phyloP scores from a whole-genome alignment of 2,888 invertebrate species.

The Lamproptera curius region DNA sequence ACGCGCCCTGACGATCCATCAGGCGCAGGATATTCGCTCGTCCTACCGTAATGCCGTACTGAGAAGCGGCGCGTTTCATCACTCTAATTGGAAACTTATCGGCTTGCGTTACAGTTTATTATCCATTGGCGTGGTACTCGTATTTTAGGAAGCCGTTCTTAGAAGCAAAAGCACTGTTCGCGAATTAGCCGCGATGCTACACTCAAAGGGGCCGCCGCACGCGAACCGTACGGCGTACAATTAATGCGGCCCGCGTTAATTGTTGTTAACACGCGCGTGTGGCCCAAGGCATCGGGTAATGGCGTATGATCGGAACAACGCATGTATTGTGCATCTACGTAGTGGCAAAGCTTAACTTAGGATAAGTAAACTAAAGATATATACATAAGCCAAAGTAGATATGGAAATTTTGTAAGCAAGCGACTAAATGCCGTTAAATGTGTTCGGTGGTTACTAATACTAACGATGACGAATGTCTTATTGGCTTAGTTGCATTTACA shows the following conservation, averaged over 20 bases:
- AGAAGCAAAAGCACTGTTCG: constrained; percentile 58
- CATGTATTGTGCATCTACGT: no score
- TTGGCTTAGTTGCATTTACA: no score
- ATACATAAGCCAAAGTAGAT: no score
- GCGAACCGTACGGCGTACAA: constrained; percentile 74
- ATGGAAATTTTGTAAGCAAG: no score
- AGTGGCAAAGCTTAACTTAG: no score
- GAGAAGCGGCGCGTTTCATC: constrained; percentile 42
- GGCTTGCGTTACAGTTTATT: constrained; percentile 40
- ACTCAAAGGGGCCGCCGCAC: constrained; percentile 75
- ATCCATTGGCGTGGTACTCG: constrained; percentile 53
- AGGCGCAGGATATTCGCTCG: constrained; percentile 70
- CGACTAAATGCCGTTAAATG: no score
- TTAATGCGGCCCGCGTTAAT: constrained; percentile 77
- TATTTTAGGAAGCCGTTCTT: constrained; percentile 75
- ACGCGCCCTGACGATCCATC: constrained; percentile 51
- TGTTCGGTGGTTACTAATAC: no score
- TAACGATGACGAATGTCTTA: no score
- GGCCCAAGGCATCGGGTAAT: constrained; percentile 44
- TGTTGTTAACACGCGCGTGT: constrained; percentile 72
- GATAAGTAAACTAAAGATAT: no score
- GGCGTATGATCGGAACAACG: constrained; percentile 7
- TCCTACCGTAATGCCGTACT: constrained; percentile 65
- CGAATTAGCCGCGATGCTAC: constrained; percentile 58
- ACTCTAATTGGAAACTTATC: constrained; percentile 42